Evolutionary conservation across 2,113 vertebrate species (phyloP).

Genomic region (Polyodon spathula): DNA sequence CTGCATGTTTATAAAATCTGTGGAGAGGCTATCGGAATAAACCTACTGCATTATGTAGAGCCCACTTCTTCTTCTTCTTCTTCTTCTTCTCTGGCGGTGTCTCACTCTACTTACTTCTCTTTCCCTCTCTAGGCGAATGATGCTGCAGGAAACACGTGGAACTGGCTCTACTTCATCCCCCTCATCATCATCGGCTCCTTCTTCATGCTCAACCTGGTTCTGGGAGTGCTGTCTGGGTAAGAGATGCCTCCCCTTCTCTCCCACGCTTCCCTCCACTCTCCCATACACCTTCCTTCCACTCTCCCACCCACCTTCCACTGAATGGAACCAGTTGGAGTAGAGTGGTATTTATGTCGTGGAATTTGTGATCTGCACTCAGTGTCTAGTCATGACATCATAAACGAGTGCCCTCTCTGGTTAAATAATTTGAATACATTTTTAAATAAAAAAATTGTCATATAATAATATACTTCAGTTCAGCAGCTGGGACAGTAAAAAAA

Average conservation of each 20-base stretch:
- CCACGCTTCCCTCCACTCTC: neutral
- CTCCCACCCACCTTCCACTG: too few relatives aligned
- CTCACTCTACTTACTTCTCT: neutral
- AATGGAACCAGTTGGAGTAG: too few relatives aligned
- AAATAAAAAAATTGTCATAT: too few relatives aligned
- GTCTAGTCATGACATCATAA: too few relatives aligned
- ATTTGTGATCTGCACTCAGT: too few relatives aligned
- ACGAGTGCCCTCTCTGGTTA: too few relatives aligned
- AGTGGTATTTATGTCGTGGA: too few relatives aligned
- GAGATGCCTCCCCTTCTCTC: conserved; percentile 12
- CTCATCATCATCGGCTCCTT: conserved; percentile 76
- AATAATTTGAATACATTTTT: too few relatives aligned
- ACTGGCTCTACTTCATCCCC: conserved; percentile 74
- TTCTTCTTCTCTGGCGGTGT: neutral
- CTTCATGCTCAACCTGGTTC: conserved; percentile 76
- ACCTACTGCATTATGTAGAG: neutral
- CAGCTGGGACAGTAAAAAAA: too few relatives aligned
- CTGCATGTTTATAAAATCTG: neutral
- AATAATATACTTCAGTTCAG: too few relatives aligned
- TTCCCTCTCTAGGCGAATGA: conserved; percentile 57
- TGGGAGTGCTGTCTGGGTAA: conserved; percentile 73
- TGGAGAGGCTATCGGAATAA: neutral
- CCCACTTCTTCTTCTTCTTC: neutral
- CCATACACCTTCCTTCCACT: neutral
- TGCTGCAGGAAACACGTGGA: conserved; percentile 67